A percentile compares a stretch with the other conserved stretches of the same genome.
These are phyloP conservation scores for Agonopterix alstromeriana DNA, from an alignment of 2,888 invertebrate genomes.

Conservation along the genomic window DNA sequence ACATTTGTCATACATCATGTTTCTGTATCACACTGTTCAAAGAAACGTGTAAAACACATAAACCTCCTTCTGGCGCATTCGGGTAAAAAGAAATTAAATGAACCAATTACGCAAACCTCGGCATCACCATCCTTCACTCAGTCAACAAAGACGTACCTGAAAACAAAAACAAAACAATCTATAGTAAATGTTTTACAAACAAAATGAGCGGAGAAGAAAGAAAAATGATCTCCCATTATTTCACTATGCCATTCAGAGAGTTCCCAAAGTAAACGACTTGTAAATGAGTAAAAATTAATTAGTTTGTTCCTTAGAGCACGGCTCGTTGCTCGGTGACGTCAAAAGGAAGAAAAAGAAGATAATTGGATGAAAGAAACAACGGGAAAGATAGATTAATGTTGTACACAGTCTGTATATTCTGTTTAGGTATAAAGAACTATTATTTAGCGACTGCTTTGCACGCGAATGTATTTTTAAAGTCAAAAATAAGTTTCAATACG, in stretches of 20 bases:
- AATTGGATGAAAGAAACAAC: conserved; percentile 37
- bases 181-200: conserved; percentile 15
- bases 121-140: too few species aligned
- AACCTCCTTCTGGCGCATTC: too few species aligned
- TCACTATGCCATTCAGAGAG: conserved; percentile 21
- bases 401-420: conserved; percentile 21
- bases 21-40: too few species aligned
- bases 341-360: conserved; percentile 29
- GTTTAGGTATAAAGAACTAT: background rate
- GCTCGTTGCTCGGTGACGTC: conserved; percentile 32
- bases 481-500: too few species aligned
- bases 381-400: conserved; percentile 37
- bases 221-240: conserved; percentile 22
- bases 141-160: conserved; percentile 21
- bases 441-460: background rate
- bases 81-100: too few species aligned
- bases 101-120: too few species aligned
- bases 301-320: conserved; percentile 34
- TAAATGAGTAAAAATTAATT: conserved; percentile 63
- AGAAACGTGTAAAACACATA: too few species aligned
- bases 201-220: conserved; percentile 16
- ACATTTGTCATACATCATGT: too few species aligned
- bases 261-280: conserved; percentile 33
- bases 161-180: conserved; percentile 17
- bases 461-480: too few species aligned